Evolutionary conservation across 1,140 invertebrate species (phyloP), one percentile per base, ranked within the genome.

Genomic region (Galleria mellonella): DNA sequence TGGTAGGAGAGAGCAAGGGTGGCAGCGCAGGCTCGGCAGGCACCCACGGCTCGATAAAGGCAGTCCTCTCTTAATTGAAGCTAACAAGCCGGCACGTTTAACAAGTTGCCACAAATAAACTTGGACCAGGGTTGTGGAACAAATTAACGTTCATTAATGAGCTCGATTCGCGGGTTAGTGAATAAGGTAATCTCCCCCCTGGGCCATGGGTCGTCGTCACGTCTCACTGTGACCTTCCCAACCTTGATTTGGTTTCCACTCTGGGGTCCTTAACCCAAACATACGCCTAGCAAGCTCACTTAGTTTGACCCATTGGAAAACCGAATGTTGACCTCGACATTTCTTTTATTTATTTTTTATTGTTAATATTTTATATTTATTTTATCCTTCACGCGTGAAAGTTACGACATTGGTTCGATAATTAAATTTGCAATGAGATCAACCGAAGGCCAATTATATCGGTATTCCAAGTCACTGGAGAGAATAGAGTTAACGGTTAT

Each of bases 161-260:
- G 56, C 50, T 56, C 55, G 60, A 59, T 52, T 73, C 53, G 64
- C 62, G 62, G 61, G 54, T 58, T 68, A 54, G 55, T 51, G 49
- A 71, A 63, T 64, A 43, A 66, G 51, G 62, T 61, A 71, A 73
- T 63, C 59, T 67, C 63, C 63, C 62, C 59, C 54, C 51, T 59
- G 65, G 73, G 63, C 74, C 61, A 81, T 83, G 88, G 87, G 86
- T 88, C 89, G 17, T 3, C 17, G 17, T 23, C 17, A 90, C 89
- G 89, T 89, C 88, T 85, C 88, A 83, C 62, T 77, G 89, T 90
- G 88, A 89, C 88, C 88, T 89, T 90, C 69, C 63, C 78, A 87
- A 88, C 88, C 85, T 90, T 90, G 90, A 91, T 91, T 91, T 91
- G 90, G 90, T 91, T 91, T 91, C 90, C 90, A 91, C 87, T 89